Percentiles rank a stretch among this genome's conserved stretches.
These are phyloP conservation scores for Fulmarus glacialis DNA, from an alignment of 2,113 vertebrate genomes.

Conservation along the genomic window DNA sequence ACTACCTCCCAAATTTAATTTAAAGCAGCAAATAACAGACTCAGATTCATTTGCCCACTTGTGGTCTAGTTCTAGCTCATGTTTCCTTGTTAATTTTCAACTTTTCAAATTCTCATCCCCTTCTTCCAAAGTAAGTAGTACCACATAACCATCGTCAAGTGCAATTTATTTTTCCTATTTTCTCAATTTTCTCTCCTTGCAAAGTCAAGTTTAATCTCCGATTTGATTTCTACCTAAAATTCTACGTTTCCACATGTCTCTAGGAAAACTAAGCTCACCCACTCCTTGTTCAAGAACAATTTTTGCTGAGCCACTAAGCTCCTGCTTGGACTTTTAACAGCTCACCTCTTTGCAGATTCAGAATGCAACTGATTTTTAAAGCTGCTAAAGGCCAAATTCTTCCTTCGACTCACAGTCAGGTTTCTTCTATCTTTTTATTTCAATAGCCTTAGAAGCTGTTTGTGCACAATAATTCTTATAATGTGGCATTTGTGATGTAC, in stretches of 20 bases:
- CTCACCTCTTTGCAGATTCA: neutral
- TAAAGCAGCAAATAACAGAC: neutral
- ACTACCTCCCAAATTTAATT: neutral
- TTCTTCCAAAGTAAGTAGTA: neutral
- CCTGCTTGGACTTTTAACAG: neutral
- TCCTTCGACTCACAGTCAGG: neutral
- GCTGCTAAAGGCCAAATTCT: neutral
- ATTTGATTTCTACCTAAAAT: neutral
- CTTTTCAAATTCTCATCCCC: neutral
- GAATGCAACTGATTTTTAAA: neutral
- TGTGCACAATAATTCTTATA: neutral
- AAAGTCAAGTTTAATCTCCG: neutral
- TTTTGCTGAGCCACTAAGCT: neutral
- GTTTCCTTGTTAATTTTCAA: neutral
- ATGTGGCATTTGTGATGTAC: neutral
- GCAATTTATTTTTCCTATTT: neutral
- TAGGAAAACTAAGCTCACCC: neutral
- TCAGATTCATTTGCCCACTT: neutral
- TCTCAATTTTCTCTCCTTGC: neutral
- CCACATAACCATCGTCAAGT: fast-evolving
- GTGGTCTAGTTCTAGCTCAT: neutral
- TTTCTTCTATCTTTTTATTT: neutral
- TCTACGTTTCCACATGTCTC: neutral
- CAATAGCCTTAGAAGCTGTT: neutral
- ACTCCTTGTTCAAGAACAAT: neutral